Evolutionary conservation across 2,797 vertebrate species (phyloP).

Genomic region (Hirundo rustica): DNA sequence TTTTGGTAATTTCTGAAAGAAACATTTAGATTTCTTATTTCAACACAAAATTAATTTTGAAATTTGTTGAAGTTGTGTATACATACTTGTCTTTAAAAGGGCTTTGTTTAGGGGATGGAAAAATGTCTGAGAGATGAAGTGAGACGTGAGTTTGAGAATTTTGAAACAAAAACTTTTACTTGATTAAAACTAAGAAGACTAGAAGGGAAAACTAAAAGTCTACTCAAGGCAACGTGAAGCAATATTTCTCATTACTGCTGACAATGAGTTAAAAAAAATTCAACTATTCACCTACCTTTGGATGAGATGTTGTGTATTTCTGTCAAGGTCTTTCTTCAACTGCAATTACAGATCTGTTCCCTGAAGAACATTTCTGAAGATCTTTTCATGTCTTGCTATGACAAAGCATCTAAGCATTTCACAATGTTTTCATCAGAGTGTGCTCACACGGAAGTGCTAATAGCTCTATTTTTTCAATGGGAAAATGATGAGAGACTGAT

Average conservation of each 20-base stretch:
- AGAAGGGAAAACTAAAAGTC: neutral
- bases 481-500: neutral
- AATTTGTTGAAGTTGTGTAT: neutral
- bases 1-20: slow-evolving; percentile 4
- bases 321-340: neutral
- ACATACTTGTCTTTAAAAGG: neutral
- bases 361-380: neutral
- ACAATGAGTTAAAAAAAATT: neutral
- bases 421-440: neutral
- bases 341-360: neutral
- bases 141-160: neutral
- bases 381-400: neutral
- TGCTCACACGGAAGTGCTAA: neutral
- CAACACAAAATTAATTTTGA: slow-evolving; percentile 15
- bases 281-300: neutral
- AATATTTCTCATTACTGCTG: neutral
- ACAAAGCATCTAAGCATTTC: neutral
- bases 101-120: neutral
- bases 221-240: neutral
- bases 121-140: neutral
- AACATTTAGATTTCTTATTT: slow-evolving; percentile 19
- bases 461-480: neutral
- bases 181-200: neutral
- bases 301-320: neutral
- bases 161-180: neutral